These are phyloP conservation scores for Aplodontia rufa DNA, from an alignment of 2,113 vertebrate genomes.

Conservation along the genomic window DNA sequence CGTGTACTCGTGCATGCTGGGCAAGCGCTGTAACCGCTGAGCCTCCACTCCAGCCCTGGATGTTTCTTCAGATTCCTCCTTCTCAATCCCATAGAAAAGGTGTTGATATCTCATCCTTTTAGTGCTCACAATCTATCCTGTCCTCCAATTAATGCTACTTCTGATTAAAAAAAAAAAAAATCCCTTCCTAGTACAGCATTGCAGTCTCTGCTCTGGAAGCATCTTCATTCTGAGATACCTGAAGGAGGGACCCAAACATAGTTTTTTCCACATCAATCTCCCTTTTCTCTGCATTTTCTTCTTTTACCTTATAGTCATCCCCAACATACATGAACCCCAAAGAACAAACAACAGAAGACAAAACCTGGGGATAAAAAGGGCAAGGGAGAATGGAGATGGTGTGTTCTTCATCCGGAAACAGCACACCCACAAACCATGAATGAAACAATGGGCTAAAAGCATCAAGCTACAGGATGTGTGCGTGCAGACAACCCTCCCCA, in stretches of 20 bases:
- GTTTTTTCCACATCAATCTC: not conserved
- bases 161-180: slow-evolving; percentile 11
- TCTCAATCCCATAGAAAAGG: not conserved
- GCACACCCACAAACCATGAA: not conserved
- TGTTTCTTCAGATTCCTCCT: not conserved
- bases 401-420: slow-evolving; percentile 16
- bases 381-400: not conserved
- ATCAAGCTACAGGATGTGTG: not conserved
- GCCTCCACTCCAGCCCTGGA: no score
- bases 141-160: not conserved
- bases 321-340: not conserved
- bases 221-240: not conserved
- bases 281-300: slow-evolving; percentile 10
- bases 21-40: no score
- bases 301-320: not conserved
- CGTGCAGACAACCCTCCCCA: not conserved
- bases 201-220: not conserved
- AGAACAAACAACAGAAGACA: not conserved
- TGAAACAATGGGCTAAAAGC: not conserved
- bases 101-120: not conserved
- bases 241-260: not conserved
- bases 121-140: not conserved
- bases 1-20: no score
- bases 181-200: not conserved
- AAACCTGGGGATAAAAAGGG: not conserved